These are phyloP conservation scores for Hemibagrus wyckioides DNA, from an alignment of 2,113 vertebrate genomes.

Conservation along the genomic window DNA sequence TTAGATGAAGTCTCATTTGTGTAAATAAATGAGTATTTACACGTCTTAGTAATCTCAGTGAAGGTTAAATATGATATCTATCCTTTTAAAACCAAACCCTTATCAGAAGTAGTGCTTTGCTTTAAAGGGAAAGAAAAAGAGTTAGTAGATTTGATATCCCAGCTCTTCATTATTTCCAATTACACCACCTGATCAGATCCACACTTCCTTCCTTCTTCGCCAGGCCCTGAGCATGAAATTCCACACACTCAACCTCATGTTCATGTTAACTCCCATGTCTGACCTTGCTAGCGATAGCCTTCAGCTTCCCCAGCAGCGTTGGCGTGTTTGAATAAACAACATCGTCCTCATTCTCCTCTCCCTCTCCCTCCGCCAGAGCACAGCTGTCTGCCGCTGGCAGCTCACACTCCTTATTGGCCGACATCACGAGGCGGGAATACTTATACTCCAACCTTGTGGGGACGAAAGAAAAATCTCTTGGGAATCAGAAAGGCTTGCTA, in stretches of 20 bases:
- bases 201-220: neutral
- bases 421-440: constrained; percentile 96
- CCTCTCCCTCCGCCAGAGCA: constrained; percentile 95
- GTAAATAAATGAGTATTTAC: neutral
- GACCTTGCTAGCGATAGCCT: constrained; percentile 96
- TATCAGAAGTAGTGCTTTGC: neutral
- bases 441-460: constrained; percentile 91
- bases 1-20: neutral
- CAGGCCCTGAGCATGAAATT: neutral
- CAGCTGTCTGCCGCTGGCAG: constrained; percentile 96
- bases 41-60: neutral
- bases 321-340: constrained; percentile 92
- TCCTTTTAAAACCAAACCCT: neutral
- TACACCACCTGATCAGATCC: neutral
- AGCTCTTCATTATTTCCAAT: neutral
- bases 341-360: constrained; percentile 92
- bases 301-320: constrained; percentile 89
- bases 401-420: constrained; percentile 93
- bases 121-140: neutral
- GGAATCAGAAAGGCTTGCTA: neutral
- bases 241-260: neutral
- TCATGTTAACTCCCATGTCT: constrained; percentile 48
- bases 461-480: neutral
- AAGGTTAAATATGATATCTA: neutral
- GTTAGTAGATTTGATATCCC: neutral